phyloP scores from a whole-genome alignment of 2,888 invertebrate genomes.

The Drosophila anomelani region DNA sequence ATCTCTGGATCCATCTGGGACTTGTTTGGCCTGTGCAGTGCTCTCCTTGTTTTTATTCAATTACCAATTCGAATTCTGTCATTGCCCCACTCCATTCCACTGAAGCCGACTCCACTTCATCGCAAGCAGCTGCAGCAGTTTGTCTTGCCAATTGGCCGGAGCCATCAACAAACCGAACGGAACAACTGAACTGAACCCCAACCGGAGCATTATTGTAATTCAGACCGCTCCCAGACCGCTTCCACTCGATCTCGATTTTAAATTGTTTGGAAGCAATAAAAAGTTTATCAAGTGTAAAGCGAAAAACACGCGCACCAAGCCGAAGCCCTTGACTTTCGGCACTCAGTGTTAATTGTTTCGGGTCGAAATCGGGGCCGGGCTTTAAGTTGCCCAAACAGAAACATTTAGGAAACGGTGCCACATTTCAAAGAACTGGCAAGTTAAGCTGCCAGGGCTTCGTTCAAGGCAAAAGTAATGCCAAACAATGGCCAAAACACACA shows the following conservation, averaged over 20 bases:
- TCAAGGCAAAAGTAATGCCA: constrained; percentile 55
- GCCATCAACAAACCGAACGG: constrained; percentile 35
- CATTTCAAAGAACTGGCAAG: constrained; percentile 48
- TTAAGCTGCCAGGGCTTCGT: constrained; percentile 51
- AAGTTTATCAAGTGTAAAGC: constrained; percentile 77
- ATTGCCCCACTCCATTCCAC: constrained; percentile 27
- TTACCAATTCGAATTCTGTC: constrained; percentile 63
- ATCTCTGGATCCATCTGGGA: constrained; percentile 1
- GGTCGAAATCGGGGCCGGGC: constrained; percentile 33
- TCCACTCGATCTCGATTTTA: constrained; percentile 61
- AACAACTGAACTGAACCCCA: constrained; percentile 16
- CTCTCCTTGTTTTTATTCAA: constrained; percentile 71
- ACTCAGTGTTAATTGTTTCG: constrained; percentile 67
- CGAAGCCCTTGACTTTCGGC: constrained; percentile 58
- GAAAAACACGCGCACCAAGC: constrained; percentile 33
- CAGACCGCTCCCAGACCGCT: constrained; percentile 26
- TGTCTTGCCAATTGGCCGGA: constrained; percentile 38
- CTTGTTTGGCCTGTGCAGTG: constrained; percentile 58
- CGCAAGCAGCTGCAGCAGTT: constrained; percentile 48
- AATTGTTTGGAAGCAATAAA: constrained; percentile 81
- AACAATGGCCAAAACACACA: constrained; percentile 44
- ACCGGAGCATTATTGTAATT: constrained; percentile 52
- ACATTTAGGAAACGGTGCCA: constrained; percentile 34
- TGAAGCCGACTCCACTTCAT: background rate
- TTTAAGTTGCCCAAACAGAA: constrained; percentile 36